Evolutionary conservation across 1,140 invertebrate species (phyloP), one percentile per base, ranked within the genome.

Genomic region (Wasmannia auropunctata): DNA sequence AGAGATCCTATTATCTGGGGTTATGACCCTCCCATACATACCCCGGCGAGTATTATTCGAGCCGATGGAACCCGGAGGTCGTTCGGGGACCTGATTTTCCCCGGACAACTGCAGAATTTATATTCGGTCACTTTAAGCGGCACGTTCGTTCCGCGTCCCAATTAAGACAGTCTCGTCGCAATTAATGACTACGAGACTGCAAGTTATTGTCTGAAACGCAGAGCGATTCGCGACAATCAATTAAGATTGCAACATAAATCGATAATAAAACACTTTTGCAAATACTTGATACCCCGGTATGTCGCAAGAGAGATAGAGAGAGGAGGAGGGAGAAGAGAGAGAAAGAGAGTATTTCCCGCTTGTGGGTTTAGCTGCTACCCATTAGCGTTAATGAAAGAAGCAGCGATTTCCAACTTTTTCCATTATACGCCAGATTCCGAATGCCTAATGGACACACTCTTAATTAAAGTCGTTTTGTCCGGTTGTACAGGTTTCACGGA

Each of bases 351-450:
- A 85, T 80, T 89, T 75, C 49, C 56, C 65, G 65, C 11, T 72
- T 49, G 62, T 49, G 74, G 70, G 22, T 79, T 87, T 34, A 80
- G 49, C 79, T 56, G 72, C 60, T 54, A 63, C 86, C 86, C 89
- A 90, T 90, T 89, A 90, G 69, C 80, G 86, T 83, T 90, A 87
- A 90, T 90, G 79, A 87, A 90, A 89, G 80, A 60, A 58, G 74
- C 75, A 77, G 49, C 49, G 79, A 89, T 83, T 90, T 86, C 25
- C 34, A 56, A 58, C 46, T 86, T 87, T 90, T 85, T 90, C 31
- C 37, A 58, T 58, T 89, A 67, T 89, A 70, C 54, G 19, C 62
- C 34, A 75, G 60, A 84, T 81, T 65, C 56, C 79, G 80, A 85
- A 89, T 80, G 49, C 75, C 46, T 76, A 77, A 90, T 89, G 89